phyloP scores from a whole-genome alignment of 2,113 vertebrate species.

The Callithrix jacchus region DNA sequence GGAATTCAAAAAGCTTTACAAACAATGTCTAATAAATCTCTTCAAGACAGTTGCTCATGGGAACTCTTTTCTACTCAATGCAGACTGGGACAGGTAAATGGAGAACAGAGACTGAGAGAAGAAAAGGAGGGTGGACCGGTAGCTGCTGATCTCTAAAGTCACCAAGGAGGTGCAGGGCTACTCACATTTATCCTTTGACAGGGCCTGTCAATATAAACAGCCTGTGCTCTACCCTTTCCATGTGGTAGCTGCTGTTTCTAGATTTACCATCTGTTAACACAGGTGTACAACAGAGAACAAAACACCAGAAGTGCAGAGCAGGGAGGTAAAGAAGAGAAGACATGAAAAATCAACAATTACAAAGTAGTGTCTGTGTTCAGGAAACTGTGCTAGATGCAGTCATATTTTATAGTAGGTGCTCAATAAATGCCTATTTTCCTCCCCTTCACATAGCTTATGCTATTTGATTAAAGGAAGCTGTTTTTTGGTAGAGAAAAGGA shows the following conservation, averaged over 20 bases:
- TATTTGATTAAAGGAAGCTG: background rate
- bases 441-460: background rate
- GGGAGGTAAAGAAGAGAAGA: background rate
- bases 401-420: background rate
- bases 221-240: background rate
- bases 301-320: background rate
- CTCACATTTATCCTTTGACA: background rate
- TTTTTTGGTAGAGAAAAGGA: background rate
- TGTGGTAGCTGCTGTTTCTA: background rate
- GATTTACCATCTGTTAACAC: conserved; percentile 60
- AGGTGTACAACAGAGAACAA: conserved; percentile 36
- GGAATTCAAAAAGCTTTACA: conserved; percentile 44
- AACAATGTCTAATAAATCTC: conserved; percentile 37
- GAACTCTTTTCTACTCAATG: background rate
- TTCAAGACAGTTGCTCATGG: background rate
- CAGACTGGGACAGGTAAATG: background rate
- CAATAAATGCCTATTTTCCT: background rate
- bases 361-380: background rate
- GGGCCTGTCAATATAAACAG: background rate
- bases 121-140: background rate
- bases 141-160: background rate
- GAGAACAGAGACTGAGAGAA: background rate
- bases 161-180: background rate
- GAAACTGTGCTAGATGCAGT: background rate
- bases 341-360: background rate